Evolutionary conservation across 2,113 vertebrate species (phyloP).

Genomic region (Rhinogobius similis): DNA sequence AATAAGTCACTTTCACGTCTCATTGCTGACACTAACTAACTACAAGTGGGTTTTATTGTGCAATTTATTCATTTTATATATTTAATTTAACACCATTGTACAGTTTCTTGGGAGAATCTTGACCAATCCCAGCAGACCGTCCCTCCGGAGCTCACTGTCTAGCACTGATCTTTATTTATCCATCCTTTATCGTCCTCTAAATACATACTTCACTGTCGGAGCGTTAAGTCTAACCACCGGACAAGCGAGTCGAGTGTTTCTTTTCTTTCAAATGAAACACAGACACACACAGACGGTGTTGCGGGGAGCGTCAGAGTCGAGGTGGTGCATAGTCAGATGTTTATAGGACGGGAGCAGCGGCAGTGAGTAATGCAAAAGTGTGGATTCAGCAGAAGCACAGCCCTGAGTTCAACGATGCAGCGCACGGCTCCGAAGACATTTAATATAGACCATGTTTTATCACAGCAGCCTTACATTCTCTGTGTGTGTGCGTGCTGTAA

Average conservation of each 20-base stretch:
- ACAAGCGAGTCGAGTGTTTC: too few species aligned
- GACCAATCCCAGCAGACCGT: too few species aligned
- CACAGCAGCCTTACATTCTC: background rate
- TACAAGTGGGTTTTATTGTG: too few species aligned
- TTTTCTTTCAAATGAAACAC: background rate
- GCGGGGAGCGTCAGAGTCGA: background rate
- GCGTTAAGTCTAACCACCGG: background rate
- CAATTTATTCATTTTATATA: too few species aligned
- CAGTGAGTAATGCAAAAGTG: constrained; percentile 42
- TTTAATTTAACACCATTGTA: too few species aligned
- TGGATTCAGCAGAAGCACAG: constrained; percentile 58
- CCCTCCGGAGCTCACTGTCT: too few species aligned
- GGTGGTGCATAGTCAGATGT: constrained; percentile 24
- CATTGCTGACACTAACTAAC: too few species aligned
- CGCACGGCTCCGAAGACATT: constrained; percentile 22
- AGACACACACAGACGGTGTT: background rate
- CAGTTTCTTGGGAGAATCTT: too few species aligned
- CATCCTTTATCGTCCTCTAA: too few species aligned
- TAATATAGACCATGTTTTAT: constrained; percentile 25
- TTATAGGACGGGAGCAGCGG: constrained; percentile 25
- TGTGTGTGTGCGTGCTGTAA: constrained; percentile 8
- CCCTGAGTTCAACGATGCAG: constrained; percentile 44
- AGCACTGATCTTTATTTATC: too few species aligned
- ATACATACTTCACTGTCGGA: too few species aligned
- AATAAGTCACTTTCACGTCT: too few species aligned